Percentiles rank a stretch among this genome's conserved stretches.
These are phyloP conservation scores for Tetranychus cinnabarinus DNA, from an alignment of 1,140 invertebrate genomes.

Conservation along the genomic window DNA sequence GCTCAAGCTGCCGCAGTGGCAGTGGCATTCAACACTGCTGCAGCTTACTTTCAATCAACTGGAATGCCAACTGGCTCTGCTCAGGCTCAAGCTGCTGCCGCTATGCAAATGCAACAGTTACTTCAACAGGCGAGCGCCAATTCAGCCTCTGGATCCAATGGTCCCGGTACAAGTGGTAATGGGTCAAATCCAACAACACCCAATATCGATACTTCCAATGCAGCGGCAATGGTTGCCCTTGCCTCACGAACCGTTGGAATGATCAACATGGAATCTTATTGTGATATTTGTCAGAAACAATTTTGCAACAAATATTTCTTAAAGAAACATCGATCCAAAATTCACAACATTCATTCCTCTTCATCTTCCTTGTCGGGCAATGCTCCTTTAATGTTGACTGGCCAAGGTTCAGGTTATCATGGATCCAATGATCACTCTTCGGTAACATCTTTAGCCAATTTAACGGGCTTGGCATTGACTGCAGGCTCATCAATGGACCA, in stretches of 20 bases:
- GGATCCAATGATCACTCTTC: background rate
- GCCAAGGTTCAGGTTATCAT: background rate
- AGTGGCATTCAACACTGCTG: background rate
- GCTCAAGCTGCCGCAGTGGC: background rate
- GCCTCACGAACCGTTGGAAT: background rate
- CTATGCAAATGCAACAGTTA: conserved; percentile 30
- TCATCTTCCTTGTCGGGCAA: conserved; percentile 26
- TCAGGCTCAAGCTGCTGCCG: conserved; percentile 96
- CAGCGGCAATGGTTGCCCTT: background rate
- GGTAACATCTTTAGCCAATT: background rate
- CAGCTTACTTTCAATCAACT: background rate
- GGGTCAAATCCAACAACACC: background rate
- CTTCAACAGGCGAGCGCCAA: background rate
- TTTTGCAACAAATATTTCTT: conserved; percentile 97
- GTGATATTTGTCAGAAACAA: conserved; percentile 31
- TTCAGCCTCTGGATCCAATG: no score
- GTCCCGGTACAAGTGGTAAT: no score
- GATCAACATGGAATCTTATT: conserved; percentile 83
- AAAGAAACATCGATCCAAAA: conserved; percentile 87
- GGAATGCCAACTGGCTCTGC: background rate
- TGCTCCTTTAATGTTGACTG: conserved; percentile 25
- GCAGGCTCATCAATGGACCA: no score
- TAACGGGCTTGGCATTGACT: background rate
- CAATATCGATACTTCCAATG: background rate
- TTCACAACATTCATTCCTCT: conserved; percentile 29